Evolutionary conservation across 2,797 vertebrate genomes (phyloP).

Genomic region (Australoheros facetus): DNA sequence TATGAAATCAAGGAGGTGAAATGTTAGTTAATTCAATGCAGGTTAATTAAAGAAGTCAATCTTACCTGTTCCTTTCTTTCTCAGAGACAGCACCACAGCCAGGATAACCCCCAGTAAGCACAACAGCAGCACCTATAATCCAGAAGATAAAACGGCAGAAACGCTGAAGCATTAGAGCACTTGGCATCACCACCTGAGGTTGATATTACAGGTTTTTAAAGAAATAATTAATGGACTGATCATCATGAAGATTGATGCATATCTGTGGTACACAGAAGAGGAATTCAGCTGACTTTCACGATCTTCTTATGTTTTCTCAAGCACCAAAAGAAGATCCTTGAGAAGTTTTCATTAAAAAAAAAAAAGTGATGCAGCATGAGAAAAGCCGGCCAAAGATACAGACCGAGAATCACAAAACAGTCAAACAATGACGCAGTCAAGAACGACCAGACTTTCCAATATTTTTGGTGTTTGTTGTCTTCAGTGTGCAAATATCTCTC

Average conservation of each 20-base stretch:
- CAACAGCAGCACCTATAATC: slow-evolving; percentile 86
- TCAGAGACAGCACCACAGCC: slow-evolving; percentile 85
- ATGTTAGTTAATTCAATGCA: not conserved
- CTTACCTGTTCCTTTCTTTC: slow-evolving; percentile 82
- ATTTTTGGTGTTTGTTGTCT: not conserved
- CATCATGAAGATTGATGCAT: not conserved
- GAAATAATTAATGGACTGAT: not conserved
- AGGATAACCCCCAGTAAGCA: slow-evolving; percentile 86
- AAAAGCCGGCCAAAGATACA: no score
- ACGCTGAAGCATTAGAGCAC: not conserved
- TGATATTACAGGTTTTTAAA: not conserved
- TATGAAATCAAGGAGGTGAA: not conserved
- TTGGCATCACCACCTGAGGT: not conserved
- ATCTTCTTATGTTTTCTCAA: not conserved
- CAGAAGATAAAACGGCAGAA: slow-evolving; percentile 16
- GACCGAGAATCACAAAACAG: not conserved
- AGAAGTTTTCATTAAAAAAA: not conserved
- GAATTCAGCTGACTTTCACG: not conserved
- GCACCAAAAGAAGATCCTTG: no score
- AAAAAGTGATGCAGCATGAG: not conserved
- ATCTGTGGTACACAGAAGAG: not conserved
- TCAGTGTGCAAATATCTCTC: not conserved
- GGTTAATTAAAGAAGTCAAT: not conserved
- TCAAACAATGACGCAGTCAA: not conserved
- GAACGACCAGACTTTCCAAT: not conserved